phyloP scores from a whole-genome alignment of 2,113 vertebrate genomes.

The Xiphophorus maculatus region DNA sequence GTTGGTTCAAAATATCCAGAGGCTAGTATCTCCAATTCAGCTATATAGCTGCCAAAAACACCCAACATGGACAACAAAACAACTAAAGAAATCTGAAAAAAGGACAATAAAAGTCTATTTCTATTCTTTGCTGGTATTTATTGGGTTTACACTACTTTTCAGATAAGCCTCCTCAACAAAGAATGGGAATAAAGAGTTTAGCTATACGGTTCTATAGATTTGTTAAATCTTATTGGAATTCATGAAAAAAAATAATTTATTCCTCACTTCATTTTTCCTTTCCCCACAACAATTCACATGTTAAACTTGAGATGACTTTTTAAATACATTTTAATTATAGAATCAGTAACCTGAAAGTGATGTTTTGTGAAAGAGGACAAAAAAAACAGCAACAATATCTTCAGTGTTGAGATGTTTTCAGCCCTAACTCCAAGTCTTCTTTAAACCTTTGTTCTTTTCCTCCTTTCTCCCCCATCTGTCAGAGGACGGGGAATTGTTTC shows the following conservation, averaged over 20 bases:
- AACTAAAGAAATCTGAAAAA: not conserved
- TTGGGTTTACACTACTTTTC: not conserved
- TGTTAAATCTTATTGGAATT: not conserved
- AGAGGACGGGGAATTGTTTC: conserved; percentile 26
- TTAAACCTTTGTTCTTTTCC: not conserved
- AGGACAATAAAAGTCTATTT: not conserved
- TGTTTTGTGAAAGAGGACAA: not conserved
- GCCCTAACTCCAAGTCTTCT: not conserved
- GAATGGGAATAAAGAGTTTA: not conserved
- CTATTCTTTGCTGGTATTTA: not conserved
- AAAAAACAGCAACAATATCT: not conserved
- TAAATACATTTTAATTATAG: not conserved
- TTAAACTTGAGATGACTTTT: not conserved
- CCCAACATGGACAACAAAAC: not conserved
- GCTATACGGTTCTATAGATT: not conserved
- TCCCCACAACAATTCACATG: not conserved
- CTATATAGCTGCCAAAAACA: not conserved
- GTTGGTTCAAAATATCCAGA: not conserved
- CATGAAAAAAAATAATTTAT: not conserved
- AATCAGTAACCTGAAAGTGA: not conserved
- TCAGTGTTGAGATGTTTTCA: conserved; percentile 1
- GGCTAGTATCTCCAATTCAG: no score
- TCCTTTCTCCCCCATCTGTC: conserved; percentile 18
- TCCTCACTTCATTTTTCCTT: not conserved
- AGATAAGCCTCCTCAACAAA: not conserved